phyloP scores from a whole-genome alignment of 2,113 vertebrate species.

The Butorides virescens region DNA sequence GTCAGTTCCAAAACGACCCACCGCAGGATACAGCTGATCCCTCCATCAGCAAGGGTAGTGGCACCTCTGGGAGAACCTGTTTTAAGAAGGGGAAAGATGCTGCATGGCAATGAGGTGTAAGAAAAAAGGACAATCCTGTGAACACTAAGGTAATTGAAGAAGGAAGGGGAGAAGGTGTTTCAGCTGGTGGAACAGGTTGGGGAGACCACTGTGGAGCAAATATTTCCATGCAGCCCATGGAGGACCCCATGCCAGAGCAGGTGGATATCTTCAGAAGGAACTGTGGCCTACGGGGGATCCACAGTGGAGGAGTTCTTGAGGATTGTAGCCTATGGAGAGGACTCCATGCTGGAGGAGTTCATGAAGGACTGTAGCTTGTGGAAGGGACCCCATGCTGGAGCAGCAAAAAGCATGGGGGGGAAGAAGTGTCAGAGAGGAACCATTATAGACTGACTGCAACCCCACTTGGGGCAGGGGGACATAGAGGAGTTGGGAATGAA shows the following conservation, averaged over 20 bases:
- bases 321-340: background rate
- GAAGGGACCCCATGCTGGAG: background rate
- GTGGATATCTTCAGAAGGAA: background rate
- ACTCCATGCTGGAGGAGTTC: background rate
- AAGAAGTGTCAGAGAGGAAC: background rate
- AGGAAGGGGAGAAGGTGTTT: background rate
- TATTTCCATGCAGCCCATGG: background rate
- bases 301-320: background rate
- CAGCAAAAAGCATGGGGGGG: background rate
- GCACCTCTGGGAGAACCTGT: background rate
- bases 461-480: background rate
- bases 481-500: background rate
- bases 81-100: background rate
- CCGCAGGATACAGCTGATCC: background rate
- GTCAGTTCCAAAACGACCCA: background rate
- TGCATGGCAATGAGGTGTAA: background rate
- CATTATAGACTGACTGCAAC: background rate
- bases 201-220: background rate
- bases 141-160: background rate
- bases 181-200: background rate
- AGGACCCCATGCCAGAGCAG: background rate
- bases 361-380: background rate
- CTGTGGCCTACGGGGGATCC: background rate
- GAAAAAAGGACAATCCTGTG: background rate
- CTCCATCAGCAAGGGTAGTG: background rate